Evolutionary conservation across 2,888 invertebrate genomes (phyloP).

Genomic region (Calliphora vomitoria): DNA sequence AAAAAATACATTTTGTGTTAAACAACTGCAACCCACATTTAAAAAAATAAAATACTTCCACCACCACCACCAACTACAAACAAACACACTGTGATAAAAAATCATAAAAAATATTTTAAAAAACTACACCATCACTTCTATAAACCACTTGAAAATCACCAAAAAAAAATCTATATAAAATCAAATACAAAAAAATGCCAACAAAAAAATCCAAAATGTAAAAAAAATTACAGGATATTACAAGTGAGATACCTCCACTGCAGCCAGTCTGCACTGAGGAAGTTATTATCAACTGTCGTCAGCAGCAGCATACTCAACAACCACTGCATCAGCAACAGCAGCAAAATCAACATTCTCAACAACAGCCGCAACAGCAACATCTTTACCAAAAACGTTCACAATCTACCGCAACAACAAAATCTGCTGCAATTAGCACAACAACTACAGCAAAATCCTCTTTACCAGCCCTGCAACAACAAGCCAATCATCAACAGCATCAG

Average conservation of each 20-base stretch:
- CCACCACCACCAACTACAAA: constrained; percentile 45
- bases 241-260: constrained; percentile 79
- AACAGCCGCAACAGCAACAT: constrained; percentile 58
- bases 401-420: constrained; percentile 59
- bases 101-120: not conserved
- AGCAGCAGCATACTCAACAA: constrained; percentile 59
- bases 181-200: constrained; percentile 24
- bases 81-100: constrained; percentile 45
- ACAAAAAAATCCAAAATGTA: constrained; percentile 38
- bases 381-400: constrained; percentile 58
- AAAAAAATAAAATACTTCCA: constrained; percentile 41
- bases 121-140: constrained; percentile 44
- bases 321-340: constrained; percentile 39
- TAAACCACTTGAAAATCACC: constrained; percentile 55
- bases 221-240: constrained; percentile 79
- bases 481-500: constrained; percentile 37
- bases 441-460: constrained; percentile 47
- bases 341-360: constrained; percentile 74
- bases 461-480: constrained; percentile 24
- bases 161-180: constrained; percentile 45
- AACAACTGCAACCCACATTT: constrained; percentile 68
- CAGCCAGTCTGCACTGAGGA: constrained; percentile 78
- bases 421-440: constrained; percentile 76
- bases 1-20: constrained; percentile 59
- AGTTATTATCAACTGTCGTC: constrained; percentile 80